A percentile compares a stretch with the other conserved stretches of the same genome.
phyloP scores from a whole-genome alignment of 92 coral and sea anemone species.

The Porites rus region DNA sequence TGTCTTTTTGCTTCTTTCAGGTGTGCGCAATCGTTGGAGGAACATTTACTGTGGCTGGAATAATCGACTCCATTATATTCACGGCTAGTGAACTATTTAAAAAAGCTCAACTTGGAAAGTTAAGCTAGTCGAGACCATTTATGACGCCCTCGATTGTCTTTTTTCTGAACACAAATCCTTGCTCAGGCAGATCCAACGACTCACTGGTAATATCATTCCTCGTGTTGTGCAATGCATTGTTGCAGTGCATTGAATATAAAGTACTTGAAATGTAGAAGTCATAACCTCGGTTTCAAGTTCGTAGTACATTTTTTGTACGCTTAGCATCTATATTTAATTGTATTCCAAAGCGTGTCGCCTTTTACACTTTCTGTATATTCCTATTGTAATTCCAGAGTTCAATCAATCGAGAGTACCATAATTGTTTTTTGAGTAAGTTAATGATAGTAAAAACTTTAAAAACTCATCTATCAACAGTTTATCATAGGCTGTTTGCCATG shows the following conservation, averaged over 20 bases:
- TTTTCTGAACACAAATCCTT: background rate
- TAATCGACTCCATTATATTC: slow-evolving; percentile 92
- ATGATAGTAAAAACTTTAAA: no score
- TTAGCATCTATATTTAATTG: no score
- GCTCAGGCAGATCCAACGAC: background rate
- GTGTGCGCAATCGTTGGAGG: slow-evolving; percentile 98
- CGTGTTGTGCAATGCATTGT: no score
- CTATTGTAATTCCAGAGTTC: background rate
- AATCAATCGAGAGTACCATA: background rate
- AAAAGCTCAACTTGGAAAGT: slow-evolving; percentile 96
- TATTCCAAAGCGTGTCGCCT: no score
- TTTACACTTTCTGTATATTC: background rate
- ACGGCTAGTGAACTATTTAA: slow-evolving; percentile 92
- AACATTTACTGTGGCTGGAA: slow-evolving; percentile 98
- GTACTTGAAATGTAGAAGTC: no score
- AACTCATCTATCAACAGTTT: background rate
- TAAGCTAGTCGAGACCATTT: slow-evolving; percentile 54
- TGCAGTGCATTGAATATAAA: no score
- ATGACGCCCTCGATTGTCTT: background rate
- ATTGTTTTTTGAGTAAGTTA: background rate
- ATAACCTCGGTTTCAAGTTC: no score
- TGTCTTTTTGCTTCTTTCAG: slow-evolving; percentile 46
- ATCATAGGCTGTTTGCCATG: background rate
- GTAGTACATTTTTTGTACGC: no score
- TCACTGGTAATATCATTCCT: background rate